A percentile compares a stretch with the other conserved stretches of the same genome.
Evolutionary conservation across 2,888 invertebrate genomes (phyloP).

Genomic region (Corbicula japonica): DNA sequence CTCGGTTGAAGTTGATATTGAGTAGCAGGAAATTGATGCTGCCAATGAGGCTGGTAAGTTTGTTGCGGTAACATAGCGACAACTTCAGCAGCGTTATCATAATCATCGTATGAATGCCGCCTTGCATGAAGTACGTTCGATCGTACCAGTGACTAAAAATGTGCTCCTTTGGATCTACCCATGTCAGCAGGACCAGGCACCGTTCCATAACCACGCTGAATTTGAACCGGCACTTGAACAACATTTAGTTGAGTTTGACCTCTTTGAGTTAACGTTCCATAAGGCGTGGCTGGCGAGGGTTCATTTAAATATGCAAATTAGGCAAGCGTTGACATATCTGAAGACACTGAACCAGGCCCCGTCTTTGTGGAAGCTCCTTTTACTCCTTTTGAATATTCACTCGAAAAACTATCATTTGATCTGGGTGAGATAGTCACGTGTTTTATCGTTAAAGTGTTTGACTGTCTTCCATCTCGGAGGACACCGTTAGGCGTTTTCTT

Average conservation of each 20-base stretch:
- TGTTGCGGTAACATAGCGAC: slow-evolving; percentile 71
- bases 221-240: slow-evolving; percentile 51
- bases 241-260: slow-evolving; percentile 40
- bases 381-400: slow-evolving; percentile 18
- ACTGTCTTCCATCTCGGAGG: slow-evolving; percentile 67
- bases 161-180: slow-evolving; percentile 51
- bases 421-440: slow-evolving; percentile 77
- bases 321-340: slow-evolving; percentile 61
- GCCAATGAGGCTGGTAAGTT: slow-evolving; percentile 44
- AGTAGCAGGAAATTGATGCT: slow-evolving; percentile 18
- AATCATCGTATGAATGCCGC: slow-evolving; percentile 76
- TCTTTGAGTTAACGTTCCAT: slow-evolving; percentile 54
- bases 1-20: slow-evolving; percentile 24
- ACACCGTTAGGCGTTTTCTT: slow-evolving; percentile 73
- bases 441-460: slow-evolving; percentile 71
- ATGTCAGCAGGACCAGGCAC: slow-evolving; percentile 33
- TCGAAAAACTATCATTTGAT: slow-evolving; percentile 45
- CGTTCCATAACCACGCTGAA: slow-evolving; percentile 49
- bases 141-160: slow-evolving; percentile 41
- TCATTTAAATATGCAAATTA: slow-evolving; percentile 65
- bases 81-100: slow-evolving; percentile 77
- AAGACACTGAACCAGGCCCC: slow-evolving; percentile 51
- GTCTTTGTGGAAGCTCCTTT: slow-evolving; percentile 34
- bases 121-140: slow-evolving; percentile 48
- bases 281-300: slow-evolving; percentile 53